Conservation (phyloP, 30 jellyfish, hydroid and myxozoan genomes). For the Morbakka virulenta region DNA sequence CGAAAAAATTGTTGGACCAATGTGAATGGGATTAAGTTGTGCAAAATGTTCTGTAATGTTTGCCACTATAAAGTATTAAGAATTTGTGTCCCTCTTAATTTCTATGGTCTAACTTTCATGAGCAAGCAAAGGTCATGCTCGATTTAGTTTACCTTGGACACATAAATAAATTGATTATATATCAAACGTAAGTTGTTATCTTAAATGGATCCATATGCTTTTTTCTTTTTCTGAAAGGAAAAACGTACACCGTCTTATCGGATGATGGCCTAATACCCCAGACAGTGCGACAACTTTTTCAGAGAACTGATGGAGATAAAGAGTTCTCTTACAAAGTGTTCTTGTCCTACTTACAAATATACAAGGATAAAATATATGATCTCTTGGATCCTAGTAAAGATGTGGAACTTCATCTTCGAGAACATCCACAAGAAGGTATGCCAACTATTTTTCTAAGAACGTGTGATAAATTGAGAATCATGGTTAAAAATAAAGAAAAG, state of each 20-base stretch:
- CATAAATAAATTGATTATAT: no score
- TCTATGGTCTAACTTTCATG: no score
- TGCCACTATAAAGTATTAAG: no score
- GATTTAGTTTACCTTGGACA: no score
- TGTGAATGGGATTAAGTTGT: no score
- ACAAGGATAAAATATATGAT: conserved; percentile 83
- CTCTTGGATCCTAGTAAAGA: conserved; percentile 60
- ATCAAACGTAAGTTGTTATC: no score
- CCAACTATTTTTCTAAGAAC: background rate
- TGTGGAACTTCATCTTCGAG: conserved; percentile 71
- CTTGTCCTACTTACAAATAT: conserved; percentile 77
- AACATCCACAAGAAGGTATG: conserved; percentile 90
- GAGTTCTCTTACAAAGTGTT: conserved; percentile 30
- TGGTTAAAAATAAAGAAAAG: no score
- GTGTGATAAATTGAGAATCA: no score
- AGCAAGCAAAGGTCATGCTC: no score
- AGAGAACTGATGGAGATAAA: conserved; percentile 7
- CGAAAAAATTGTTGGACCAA: no score
- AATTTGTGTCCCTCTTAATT: no score
- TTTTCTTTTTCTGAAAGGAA: conserved; percentile 26
- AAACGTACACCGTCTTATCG: conserved; percentile 72
- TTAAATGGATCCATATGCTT: background rate
- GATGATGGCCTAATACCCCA: conserved; percentile 77
- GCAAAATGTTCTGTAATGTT: no score
- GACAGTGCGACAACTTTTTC: conserved; percentile 48